Base-by-base conservation (phyloP, 2,797 vertebrate species). In the Sebastes melanostomus region DNA sequence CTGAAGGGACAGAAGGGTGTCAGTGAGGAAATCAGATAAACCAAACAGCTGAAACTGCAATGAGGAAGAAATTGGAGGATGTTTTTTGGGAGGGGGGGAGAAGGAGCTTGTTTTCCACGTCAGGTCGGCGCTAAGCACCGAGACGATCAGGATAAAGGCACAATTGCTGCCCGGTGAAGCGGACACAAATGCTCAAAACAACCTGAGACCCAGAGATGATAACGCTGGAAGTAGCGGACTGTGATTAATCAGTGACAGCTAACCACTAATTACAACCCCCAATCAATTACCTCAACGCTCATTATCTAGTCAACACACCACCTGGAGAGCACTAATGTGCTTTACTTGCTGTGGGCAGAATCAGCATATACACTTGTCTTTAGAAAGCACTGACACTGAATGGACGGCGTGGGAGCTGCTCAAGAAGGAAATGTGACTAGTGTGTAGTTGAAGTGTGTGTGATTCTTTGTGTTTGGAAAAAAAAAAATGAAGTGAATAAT, bases 171-270 rank as follows among this genome's bases (percentile, higher is more conserved):
- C 67, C 20, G 32, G 25, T 59, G 88, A 89, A 89, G 88, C 87
- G 68, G 76, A 84, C 66, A 60, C 75, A 34, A 70, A 72, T 66
- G 84, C 83, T 88, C 67, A 80, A 90, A 89, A 88, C 71, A 86
- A 88, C 59, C 73, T 61, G 74, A 89, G 86, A 75, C 54, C 69
- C 66, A 54, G 77, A 78, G 88, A 88, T 86, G 89, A 89, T 80
- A 89, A 75, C 22, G 65, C 38, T 78, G 81, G 61, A 90, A 82
- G 84, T 85, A 87, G 83, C n/a, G 80, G 86, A 85, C 89, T 91
- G 94, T 91, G 92, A 94, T 95, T 93, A 93, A 94, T 95, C 91
- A 94, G 91, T 91, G 91, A 91, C 93, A 93, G 90, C 91, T 91
- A 93, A 91, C 92, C 90, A 86, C 92, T 94, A 93, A 94, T 95